Base-by-base conservation (phyloP, 2,113 vertebrate species). In the Petaurus breviceps region DNA sequence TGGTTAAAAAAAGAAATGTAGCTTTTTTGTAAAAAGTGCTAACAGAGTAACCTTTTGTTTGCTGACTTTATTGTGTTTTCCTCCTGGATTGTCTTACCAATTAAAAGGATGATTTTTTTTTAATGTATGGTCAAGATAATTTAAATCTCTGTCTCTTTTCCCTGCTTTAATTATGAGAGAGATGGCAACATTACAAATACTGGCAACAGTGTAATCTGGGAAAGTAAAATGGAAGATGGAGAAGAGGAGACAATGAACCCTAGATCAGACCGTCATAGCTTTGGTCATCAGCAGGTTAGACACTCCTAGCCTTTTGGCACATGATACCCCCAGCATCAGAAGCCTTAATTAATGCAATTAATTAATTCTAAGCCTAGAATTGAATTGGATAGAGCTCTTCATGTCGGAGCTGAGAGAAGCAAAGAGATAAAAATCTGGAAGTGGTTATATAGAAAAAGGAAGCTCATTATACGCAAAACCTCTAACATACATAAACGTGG, bases 1-100 rank as follows among this genome's bases (percentile, higher is more conserved):
- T 97, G 96, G 94, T 49, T 19, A 52, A 52, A 52, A 52, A 52
- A 47, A 93, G 16, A 51, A 95, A 94, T 94, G 91, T 91, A 91
- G 46, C 93, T 51, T 90, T 96, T 92, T 47, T 95, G 31, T 23
- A 95, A 90, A 28, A 95, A 90, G 53, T 26, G 92, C 31, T 97
- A 95, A 97, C 89, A 90, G 19, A 49, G 49, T 96, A 68, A 28
- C 23, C 22, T 22, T 94, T 68, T 53, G 37, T 68, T 0, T 3
- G 93, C 51, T 89, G 28, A 57, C 51, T 95, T 47, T 93, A 25
- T 46, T 46, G 8, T 54, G 51, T 3, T 90, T 94, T 50, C 16
- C n/a, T 95, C 52, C 50, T 91, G 16, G 89, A 91, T 90, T 91
- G 0, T 26, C 16, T 31, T 94, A 51, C n/a, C 93, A 89, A n/a